Base-by-base conservation (phyloP, 2,113 vertebrate genomes). In the Heterotis niloticus region DNA sequence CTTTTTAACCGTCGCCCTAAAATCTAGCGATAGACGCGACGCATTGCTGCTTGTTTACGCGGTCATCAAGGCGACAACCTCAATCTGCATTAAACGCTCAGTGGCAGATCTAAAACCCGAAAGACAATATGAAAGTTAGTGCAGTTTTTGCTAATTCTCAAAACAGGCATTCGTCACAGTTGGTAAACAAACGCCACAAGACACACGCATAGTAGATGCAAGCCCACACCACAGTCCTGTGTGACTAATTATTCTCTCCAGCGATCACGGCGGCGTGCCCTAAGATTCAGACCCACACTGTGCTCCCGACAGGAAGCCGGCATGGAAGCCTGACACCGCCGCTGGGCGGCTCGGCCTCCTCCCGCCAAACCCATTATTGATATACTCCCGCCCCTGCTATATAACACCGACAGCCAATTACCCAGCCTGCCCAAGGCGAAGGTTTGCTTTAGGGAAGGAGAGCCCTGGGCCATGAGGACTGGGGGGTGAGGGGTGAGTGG, bases 401-500 rank as follows among this genome's bases (percentile, higher is more conserved):
- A 93, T 93, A 93, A 93, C 93, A 91, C 90, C 77, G 86, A 92
- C 86, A 88, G 92, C 91, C 92, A 93, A 93, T 93, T 92, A 92
- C 89, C 89, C 91, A 90, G 34, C 91, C 91, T 88, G 91, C 92
- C 90, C 91, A 90, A 89, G 90, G 92, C 90, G 91, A 86, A 75
- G 87, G 89, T 90, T 93, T 91, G 91, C 89, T 92, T 93, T 91
- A 90, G 90, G 90, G 90, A 91, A 44, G 70, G 74, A 54, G 51
- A 24, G 16, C 44, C 23, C 34, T 44, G 34, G 34, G 34, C 34
- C 34, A 44, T 44, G 34, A 44, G 34, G 34, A 44, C 7, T 7
- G 34, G 52, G 64, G 44, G 59, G 77, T 23, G 69, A 56, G 18
- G 78, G 78, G 69, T 69, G 69, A 29, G 57, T 0, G 34, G 23